Percentiles rank a stretch among this genome's conserved stretches.
phyloP scores from a whole-genome alignment of 92 coral and sea anemone species.

The Umimayanthus chanpuru region DNA sequence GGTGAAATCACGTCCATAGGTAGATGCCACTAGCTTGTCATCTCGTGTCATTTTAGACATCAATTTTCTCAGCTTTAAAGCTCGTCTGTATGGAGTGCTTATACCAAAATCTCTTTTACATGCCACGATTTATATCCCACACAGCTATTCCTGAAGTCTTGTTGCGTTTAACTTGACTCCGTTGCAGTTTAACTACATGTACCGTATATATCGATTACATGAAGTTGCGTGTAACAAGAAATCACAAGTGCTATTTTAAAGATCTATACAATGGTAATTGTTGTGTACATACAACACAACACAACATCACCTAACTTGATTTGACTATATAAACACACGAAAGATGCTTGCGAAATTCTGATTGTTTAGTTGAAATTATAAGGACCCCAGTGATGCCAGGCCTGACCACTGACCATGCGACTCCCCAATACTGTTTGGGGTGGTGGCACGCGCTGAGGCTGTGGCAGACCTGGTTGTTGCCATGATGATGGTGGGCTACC shows the following conservation, averaged over 20 bases:
- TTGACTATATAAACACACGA: too few relatives aligned
- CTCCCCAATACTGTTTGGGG: slow-evolving; percentile 52
- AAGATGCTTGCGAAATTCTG: too few relatives aligned
- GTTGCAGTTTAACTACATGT: neutral
- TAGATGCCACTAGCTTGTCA: neutral
- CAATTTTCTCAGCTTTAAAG: neutral
- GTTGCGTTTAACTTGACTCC: neutral
- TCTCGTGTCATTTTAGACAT: neutral
- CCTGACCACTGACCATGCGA: slow-evolving; percentile 76
- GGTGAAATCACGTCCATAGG: neutral
- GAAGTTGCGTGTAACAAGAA: too few relatives aligned
- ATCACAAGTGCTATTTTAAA: too few relatives aligned
- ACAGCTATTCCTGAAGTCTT: neutral
- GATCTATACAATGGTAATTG: too few relatives aligned
- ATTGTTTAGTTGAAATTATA: neutral
- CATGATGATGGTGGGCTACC: slow-evolving; percentile 36
- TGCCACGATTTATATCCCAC: neutral
- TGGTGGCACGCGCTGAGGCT: slow-evolving; percentile 14
- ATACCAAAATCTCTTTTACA: neutral
- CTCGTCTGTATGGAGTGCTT: neutral
- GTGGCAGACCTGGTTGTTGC: slow-evolving; percentile 11
- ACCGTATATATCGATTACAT: too few relatives aligned
- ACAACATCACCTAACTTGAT: too few relatives aligned
- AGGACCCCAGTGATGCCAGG: slow-evolving; percentile 37
- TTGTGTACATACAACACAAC: too few relatives aligned